Evolutionary conservation across 2,797 vertebrate genomes (phyloP).

Genomic region (Gallinago stenura): DNA sequence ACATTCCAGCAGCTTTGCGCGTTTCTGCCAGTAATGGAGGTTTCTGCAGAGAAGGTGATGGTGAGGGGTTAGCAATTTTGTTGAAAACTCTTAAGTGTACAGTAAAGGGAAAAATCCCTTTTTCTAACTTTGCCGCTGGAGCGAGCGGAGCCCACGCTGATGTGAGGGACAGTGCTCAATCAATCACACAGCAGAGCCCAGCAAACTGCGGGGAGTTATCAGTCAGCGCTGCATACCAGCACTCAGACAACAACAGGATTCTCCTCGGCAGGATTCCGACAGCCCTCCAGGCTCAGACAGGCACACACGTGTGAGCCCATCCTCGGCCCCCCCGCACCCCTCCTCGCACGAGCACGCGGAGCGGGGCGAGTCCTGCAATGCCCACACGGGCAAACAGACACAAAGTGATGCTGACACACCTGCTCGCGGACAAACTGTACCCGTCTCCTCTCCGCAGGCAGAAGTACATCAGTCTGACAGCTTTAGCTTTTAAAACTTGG

Average conservation of each 20-base stretch:
- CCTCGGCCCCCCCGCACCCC: fast-evolving
- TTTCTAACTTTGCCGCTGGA: background rate
- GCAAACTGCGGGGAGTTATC: background rate
- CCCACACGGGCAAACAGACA: fast-evolving
- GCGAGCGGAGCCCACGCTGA: background rate
- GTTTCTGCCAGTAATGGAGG: background rate
- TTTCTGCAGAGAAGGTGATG: background rate
- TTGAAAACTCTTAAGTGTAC: background rate
- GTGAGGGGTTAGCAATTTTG: background rate
- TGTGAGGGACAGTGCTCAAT: background rate
- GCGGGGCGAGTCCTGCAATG: background rate
- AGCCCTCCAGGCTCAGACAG: background rate
- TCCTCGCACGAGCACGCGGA: background rate
- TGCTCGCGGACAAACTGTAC: fast-evolving
- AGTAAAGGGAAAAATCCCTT: background rate
- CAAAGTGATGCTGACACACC: background rate
- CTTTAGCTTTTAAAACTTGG: background rate
- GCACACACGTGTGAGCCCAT: background rate
- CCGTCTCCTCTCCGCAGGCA: background rate
- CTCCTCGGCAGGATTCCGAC: background rate
- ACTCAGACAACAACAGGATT: background rate
- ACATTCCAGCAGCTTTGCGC: background rate
- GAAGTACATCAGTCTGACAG: background rate
- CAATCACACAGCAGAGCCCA: slow-evolving; percentile 3
- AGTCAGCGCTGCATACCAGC: fast-evolving